These are phyloP conservation scores for Isurus oxyrinchus DNA, from an alignment of 2,113 vertebrate species.

Conservation along the genomic window DNA sequence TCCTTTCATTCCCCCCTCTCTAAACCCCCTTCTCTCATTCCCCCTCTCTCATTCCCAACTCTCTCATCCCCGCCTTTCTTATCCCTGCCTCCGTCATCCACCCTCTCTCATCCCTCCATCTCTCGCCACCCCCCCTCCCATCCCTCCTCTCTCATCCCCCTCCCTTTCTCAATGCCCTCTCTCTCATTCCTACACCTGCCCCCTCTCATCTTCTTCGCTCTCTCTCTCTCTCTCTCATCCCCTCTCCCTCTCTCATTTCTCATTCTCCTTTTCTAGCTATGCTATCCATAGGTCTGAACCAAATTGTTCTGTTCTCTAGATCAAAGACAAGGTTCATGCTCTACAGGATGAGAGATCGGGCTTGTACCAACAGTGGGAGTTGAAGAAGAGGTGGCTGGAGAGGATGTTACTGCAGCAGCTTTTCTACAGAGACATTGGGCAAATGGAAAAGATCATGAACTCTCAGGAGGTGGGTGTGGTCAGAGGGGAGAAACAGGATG, in stretches of 20 bases:
- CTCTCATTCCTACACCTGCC: not conserved
- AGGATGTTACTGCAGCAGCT: constrained; percentile 61
- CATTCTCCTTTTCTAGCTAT: not conserved
- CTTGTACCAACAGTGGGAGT: constrained; percentile 65
- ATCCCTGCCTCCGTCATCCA: not conserved
- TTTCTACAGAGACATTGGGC: constrained; percentile 68
- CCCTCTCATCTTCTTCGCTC: not conserved
- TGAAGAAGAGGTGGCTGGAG: constrained; percentile 64
- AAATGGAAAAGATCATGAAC: constrained; percentile 63
- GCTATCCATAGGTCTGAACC: not conserved
- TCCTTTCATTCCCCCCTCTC: too few species aligned
- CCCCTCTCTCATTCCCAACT: not conserved
- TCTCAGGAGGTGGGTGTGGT: constrained; percentile 66
- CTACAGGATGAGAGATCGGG: constrained; percentile 55
- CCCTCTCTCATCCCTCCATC: not conserved
- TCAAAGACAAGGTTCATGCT: constrained; percentile 58
- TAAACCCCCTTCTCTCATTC: not conserved
- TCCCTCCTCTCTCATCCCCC: not conserved
- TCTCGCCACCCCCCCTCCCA: not conserved
- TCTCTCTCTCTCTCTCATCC: not conserved
- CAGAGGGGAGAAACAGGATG: not conserved
- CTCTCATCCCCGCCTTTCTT: not conserved
- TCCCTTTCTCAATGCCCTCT: not conserved
- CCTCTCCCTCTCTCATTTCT: not conserved
- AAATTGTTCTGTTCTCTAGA: constrained; percentile 44